A percentile compares a stretch with the other conserved stretches of the same genome.
Evolutionary conservation across 2,797 vertebrate species (phyloP).

Genomic region (Salmo trutta): DNA sequence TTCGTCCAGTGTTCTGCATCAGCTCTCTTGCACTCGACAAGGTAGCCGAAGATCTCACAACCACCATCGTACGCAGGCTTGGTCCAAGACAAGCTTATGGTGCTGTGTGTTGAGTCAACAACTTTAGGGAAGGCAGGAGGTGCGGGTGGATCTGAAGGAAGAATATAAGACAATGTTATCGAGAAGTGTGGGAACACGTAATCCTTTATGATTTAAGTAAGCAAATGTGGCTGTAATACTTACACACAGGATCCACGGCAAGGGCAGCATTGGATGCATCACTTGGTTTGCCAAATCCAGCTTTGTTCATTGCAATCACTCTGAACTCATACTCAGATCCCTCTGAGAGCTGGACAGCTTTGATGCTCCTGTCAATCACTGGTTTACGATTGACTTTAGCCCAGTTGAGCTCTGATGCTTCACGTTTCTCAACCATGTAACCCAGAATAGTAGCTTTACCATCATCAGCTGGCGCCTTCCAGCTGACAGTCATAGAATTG

Average conservation of each 20-base stretch:
- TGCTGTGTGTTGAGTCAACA: conserved; percentile 89
- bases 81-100: conserved; percentile 92
- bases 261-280: conserved; percentile 86
- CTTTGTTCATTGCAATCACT: conserved; percentile 95
- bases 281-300: conserved; percentile 94
- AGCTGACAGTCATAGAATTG: conserved; percentile 97
- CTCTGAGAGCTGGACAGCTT: conserved; percentile 90
- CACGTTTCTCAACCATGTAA: conserved; percentile 95
- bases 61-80: conserved; percentile 98
- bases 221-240: conserved; percentile 61
- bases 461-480: conserved; percentile 93
- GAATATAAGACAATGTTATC: neutral
- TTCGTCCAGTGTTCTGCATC: conserved; percentile 89
- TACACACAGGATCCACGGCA: conserved; percentile 94
- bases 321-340: conserved; percentile 95
- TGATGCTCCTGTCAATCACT: conserved; percentile 94
- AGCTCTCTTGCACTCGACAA: conserved; percentile 90
- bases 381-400: conserved; percentile 93
- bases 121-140: conserved; percentile 97
- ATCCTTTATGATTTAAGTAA: conserved; percentile 2
- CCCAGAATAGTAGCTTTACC: conserved; percentile 91
- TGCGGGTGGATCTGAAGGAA: conserved; percentile 89
- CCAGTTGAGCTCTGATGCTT: conserved; percentile 91
- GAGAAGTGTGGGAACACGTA: neutral
- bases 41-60: conserved; percentile 95